Evolutionary conservation across 1,140 invertebrate genomes (phyloP), one percentile per base, ranked within the genome.

Genomic region (Bombus waltoni): DNA sequence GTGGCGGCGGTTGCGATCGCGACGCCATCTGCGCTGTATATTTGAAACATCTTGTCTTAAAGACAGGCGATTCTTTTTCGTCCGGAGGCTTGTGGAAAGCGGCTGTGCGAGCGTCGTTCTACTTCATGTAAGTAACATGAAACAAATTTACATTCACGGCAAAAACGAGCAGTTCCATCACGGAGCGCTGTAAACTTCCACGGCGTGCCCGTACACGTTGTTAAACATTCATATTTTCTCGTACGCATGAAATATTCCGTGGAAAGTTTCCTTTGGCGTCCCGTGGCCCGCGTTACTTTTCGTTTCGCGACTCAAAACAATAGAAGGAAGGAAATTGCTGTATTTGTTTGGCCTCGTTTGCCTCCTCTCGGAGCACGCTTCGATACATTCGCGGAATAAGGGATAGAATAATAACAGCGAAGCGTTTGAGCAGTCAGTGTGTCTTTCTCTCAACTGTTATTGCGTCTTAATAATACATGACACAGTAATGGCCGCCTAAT

Each of bases 151-250:
- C 38, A 68, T 83, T 77, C 35, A 22, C 73, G 59, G 73, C 10
- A 57, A 74, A 75, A 74, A 65, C 57, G 42, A n/a, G 32, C 71
- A 40, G 80, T 42, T 62, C 71, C 71, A 65, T 83, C 81, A 32
- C 38, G n/a, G 38, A 57, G 28, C 44, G 65, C 44, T 57, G 82
- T 15, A 32, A 83, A 83, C 47, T 78, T 78, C 13, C 65, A 35
- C 38, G 75, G 9, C 25, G 25, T 18, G 15, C 8, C 25, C 47
- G n/a, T 57, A 70, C 75, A 66, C 44, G 73, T 10, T 68, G 82
- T 83, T 83, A 59, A 83, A 71, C 82, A 83, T 83, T 83, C 75
- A 83, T 71, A 68, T 79, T 83, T 83, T 59, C 47, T 66, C 65
- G 75, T 65, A 78, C 82, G 75, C 82, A 59, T 78, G 82, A 78